Percentiles rank a stretch among this genome's conserved stretches.
phyloP scores from a whole-genome alignment of 2,797 vertebrate genomes.

The Macroramphosus scolopax region DNA sequence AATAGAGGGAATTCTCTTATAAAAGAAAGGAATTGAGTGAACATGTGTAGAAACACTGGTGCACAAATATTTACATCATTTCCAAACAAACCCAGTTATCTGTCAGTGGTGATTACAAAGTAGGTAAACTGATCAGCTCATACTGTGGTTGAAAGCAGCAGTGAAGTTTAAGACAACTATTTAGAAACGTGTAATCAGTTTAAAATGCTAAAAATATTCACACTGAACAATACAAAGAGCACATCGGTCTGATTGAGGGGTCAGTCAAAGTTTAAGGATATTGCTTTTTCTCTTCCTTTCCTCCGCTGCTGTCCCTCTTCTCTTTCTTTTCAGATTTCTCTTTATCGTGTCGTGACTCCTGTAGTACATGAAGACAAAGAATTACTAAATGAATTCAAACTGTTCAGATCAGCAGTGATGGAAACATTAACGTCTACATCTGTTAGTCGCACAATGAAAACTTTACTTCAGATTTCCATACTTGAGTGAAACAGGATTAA shows the following conservation, averaged over 20 bases:
- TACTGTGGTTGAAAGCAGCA: neutral
- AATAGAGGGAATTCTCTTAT: no score
- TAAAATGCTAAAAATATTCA: no score
- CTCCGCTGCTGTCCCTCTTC: slow-evolving; percentile 89
- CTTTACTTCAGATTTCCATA: no score
- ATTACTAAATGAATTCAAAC: no score
- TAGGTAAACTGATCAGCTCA: neutral
- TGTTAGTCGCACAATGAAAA: neutral
- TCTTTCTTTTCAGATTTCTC: slow-evolving; percentile 96
- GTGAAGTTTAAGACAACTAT: no score
- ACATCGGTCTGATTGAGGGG: neutral
- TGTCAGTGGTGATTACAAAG: neutral
- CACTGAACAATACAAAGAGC: slow-evolving; percentile 55
- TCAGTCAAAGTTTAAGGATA: slow-evolving; percentile 82
- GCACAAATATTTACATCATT: neutral
- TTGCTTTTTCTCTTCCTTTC: slow-evolving; percentile 98
- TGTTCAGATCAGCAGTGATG: neutral
- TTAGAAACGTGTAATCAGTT: no score
- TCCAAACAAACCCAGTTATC: no score
- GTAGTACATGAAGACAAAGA: slow-evolving; percentile 30
- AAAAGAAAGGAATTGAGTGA: no score
- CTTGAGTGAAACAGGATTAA: no score
- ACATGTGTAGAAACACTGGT: neutral
- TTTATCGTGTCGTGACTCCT: slow-evolving; percentile 96
- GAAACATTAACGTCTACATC: no score